Evolutionary conservation across 2,888 invertebrate genomes (phyloP), one percentile per base, ranked within the genome.

Genomic region (Slavum lentiscoides): DNA sequence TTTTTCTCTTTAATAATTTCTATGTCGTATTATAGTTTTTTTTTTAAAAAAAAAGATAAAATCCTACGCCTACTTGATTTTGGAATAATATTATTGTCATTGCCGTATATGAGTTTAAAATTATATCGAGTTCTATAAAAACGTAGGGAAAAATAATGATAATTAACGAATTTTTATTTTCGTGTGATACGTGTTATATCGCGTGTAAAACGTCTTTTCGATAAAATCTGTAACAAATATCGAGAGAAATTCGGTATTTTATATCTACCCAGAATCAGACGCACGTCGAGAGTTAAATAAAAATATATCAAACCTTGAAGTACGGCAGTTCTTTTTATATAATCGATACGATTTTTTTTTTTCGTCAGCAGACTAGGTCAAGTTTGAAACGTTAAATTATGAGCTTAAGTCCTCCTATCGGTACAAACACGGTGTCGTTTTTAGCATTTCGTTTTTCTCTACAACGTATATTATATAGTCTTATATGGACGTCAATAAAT

Each of bases 281-380:
- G n/a, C 21, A 13, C n/a, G 49, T 74, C n/a, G 5, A 49, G 1
- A 62, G 30, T 23, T 7, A 61, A 23, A 23, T 19, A 62, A 62
- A n/a, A 62, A 53, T 53, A 69, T 30, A 30, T 30, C 49, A 7
- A 15, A 7, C 73, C 73, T 74, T 53, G 62, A 49, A 62, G 30
- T 59, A 73, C 5, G 58, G 7, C 7, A n/a, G 9, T 7, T 49
- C 30, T 30, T 30, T 30, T 30, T 30, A 30, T 30, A 30, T 17
- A 39, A 5, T 39, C 7, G n/a, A 15, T 74, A 59, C 23, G 7
- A 53, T 19, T 37, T 39, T 66, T 17, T 37, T 15, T 37, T 19
- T 30, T 30, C 2, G 1, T 30, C 4, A 37, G n/a, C n/a, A 70
- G 37, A 74, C 55, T 74, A 55, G 74, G 74, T 74, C 74, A 74